Conservation (phyloP, 2,113 vertebrate species). For the Erythrolamprus reginae region DNA sequence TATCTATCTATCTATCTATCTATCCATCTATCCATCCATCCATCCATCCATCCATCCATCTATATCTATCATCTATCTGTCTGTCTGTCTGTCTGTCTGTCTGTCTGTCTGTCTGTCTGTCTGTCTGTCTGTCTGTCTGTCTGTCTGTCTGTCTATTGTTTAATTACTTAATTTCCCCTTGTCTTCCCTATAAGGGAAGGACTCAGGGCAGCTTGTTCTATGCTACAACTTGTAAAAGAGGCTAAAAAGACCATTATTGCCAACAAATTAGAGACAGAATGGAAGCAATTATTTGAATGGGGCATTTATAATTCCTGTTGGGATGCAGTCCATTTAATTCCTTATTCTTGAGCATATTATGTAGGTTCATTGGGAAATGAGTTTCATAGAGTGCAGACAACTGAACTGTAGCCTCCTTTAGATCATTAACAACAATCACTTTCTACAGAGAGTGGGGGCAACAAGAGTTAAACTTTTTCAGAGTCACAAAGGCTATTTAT, state of each 20-base stretch:
- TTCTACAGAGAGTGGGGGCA: neutral
- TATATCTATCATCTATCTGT: no score
- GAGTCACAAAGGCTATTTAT: neutral
- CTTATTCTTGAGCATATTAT: neutral
- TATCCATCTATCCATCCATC: no score
- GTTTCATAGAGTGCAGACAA: neutral
- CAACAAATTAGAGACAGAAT: neutral
- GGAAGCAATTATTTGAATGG: neutral
- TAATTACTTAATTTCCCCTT: neutral
- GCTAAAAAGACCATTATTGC: constrained; percentile 16
- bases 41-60: no score
- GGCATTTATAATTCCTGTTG: neutral
- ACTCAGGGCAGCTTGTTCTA: constrained; percentile 35
- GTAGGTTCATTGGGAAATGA: neutral
- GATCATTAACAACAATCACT: neutral
- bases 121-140: no score
- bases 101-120: no score
- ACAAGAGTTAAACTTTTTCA: neutral
- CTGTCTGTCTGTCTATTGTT: neutral
- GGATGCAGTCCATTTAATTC: neutral
- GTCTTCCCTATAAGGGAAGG: neutral
- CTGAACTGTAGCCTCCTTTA: neutral
- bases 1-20: no score
- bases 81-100: no score
- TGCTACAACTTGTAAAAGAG: constrained; percentile 46